Percentiles rank a stretch among this genome's conserved stretches.
phyloP scores from a whole-genome alignment of 2,888 invertebrate species.

The Trissolcus japonicus region DNA sequence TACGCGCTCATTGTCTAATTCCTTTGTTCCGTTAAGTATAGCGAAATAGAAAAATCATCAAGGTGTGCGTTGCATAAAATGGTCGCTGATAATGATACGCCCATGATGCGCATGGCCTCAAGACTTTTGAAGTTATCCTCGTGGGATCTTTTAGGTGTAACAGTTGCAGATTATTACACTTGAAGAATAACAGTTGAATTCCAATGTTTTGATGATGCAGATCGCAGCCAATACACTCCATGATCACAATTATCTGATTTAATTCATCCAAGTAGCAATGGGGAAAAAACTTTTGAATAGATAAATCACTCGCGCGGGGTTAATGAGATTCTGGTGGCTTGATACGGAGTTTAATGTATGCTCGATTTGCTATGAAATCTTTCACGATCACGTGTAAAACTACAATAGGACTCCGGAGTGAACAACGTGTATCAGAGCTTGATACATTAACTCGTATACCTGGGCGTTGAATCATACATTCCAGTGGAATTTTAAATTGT shows the following conservation, averaged over 20 bases:
- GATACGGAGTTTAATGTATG: not conserved
- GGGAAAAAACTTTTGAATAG: too few species aligned
- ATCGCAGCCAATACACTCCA: too few species aligned
- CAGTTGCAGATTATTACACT: too few species aligned
- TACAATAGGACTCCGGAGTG: not conserved
- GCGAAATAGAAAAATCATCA: conserved; percentile 15
- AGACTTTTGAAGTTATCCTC: not conserved
- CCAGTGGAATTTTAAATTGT: too few species aligned
- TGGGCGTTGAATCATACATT: too few species aligned
- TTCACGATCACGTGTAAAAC: conserved; percentile 1
- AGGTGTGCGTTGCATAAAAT: conserved; percentile 18
- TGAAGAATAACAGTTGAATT: too few species aligned
- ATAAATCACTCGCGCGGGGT: not conserved
- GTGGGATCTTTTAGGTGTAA: not conserved
- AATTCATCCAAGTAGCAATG: too few species aligned
- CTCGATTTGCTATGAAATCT: not conserved
- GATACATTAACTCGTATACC: too few species aligned
- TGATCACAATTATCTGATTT: too few species aligned
- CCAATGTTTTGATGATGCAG: too few species aligned
- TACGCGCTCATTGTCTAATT: conserved; percentile 23
- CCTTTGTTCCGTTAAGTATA: conserved; percentile 36
- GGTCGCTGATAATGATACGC: conserved; percentile 10
- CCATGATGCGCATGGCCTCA: not conserved
- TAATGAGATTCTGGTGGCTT: not conserved
- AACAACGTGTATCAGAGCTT: too few species aligned